Evolutionary conservation across 2,888 invertebrate species (phyloP).

Genomic region (Conomelus anceps): DNA sequence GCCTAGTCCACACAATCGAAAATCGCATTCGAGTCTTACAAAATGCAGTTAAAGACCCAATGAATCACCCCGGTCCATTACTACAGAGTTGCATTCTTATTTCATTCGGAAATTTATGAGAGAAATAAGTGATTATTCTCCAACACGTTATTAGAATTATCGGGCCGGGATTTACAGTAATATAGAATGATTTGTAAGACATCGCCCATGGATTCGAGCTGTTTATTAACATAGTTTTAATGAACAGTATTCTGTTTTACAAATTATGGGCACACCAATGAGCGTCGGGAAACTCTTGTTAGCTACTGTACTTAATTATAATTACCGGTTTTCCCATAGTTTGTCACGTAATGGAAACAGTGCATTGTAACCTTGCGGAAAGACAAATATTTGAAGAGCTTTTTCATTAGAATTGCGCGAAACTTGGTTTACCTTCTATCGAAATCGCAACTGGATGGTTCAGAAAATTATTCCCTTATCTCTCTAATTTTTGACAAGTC

Average conservation of each 20-base stretch:
- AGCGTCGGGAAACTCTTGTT: neutral
- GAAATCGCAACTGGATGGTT: neutral
- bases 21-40: too few species aligned
- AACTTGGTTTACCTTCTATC: neutral
- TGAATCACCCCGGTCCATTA: too few species aligned
- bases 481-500: too few species aligned
- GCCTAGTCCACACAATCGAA: too few species aligned
- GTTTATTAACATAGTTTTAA: neutral
- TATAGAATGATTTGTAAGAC: neutral
- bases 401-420: neutral
- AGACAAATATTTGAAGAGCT: neutral
- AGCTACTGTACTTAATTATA: neutral
- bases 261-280: neutral
- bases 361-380: neutral
- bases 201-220: neutral
- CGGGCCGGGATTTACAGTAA: neutral
- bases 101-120: neutral
- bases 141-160: neutral
- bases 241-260: neutral
- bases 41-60: too few species aligned
- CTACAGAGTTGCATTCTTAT: neutral
- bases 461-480: too few species aligned
- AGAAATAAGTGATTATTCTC: neutral
- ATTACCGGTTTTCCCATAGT: neutral
- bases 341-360: neutral